Base-by-base conservation (phyloP, 2,113 vertebrate species). In the Cichladusa arquata region DNA sequence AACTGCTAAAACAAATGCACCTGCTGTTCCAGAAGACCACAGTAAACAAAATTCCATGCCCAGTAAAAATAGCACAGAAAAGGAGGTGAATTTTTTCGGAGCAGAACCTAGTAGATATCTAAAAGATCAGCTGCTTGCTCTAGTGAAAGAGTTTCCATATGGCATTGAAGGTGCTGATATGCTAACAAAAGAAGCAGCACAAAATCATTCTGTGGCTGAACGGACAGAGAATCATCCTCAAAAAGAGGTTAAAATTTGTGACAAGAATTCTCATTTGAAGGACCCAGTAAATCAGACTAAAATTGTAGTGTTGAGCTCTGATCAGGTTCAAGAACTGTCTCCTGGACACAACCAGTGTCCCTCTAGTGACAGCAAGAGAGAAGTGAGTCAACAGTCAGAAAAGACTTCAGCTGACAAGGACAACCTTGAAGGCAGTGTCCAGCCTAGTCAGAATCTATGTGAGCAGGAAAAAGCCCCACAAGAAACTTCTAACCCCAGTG, bases 61-160 rank as follows among this genome's bases (percentile, higher is more conserved):
- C 6, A 9, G 18, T 83, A 73, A 87, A 81, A 81, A 14, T 4
- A 81, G 69, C 50, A 25, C 6, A 40, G 48, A 47, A 14, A 54
- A 82, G 62, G 89, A 77, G 24, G n/a, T 14, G 19, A 45, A 29
- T 3, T 2, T 11, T 76, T 89, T 90, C 34, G 45, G 71, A 54
- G 50, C 65, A 85, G 33, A 62, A 44, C 42, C 96, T 33, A 6
- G 69, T 65, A 90, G 45, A 19, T 97, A 36, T 18, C 92, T 97
- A n/a, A 86, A 81, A 8, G 95, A 95, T 92, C 98, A 98, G 77
- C 93, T 98, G 12, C 95, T 92, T 33, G 98, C 98, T 91, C 97
- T 98, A 47, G 16, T 98, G 76, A 67, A 91, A 64, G 97, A 98
- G 47, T 98, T 98, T 95, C 98, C 98, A 1, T 98, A 97, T 81